Percentiles rank a stretch among this genome's conserved stretches.
Evolutionary conservation across 2,797 vertebrate species (phyloP).

Genomic region (Neoniphon sammara): DNA sequence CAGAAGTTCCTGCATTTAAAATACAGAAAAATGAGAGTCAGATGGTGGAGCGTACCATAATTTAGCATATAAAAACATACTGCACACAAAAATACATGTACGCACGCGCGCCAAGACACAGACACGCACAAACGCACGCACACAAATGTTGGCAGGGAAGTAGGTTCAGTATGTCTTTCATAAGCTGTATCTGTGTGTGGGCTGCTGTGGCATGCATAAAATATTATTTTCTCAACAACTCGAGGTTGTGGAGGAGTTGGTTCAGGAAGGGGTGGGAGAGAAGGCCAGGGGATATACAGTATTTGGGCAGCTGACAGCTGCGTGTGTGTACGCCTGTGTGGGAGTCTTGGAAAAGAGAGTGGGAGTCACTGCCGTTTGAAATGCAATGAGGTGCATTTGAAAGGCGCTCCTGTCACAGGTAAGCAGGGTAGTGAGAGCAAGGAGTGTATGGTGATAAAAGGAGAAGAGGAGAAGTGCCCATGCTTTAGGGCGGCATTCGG

Average conservation of each 20-base stretch:
- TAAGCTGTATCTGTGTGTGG: conserved; percentile 80
- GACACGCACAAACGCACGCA: conserved; percentile 23
- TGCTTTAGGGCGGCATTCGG: conserved; percentile 76
- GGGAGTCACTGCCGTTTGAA: conserved; percentile 84
- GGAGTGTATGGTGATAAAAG: conserved; percentile 80
- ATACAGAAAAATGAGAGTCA: conserved; percentile 34
- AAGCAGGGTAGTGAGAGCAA: conserved; percentile 75
- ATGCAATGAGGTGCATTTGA: conserved; percentile 86
- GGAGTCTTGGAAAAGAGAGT: conserved; percentile 79
- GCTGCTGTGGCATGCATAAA: conserved; percentile 82
- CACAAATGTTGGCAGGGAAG: conserved; percentile 66
- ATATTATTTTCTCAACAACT: conserved; percentile 81
- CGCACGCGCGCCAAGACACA: conserved; percentile 40
- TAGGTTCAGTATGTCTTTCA: conserved; percentile 70
- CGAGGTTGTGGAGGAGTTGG: conserved; percentile 77
- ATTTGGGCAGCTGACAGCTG: conserved; percentile 85
- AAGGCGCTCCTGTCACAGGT: conserved; percentile 86
- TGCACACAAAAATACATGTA: conserved; percentile 39
- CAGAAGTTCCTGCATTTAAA: conserved; percentile 28
- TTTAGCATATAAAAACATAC: conserved; percentile 54
- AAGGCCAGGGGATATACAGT: conserved; percentile 77
- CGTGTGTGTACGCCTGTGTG: conserved; percentile 71
- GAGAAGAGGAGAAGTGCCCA: conserved; percentile 70
- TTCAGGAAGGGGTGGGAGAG: conserved; percentile 73
- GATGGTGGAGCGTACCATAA: conserved; percentile 50